Base-by-base conservation (phyloP, 2,888 invertebrate species). In the Clitarchus hookeri region DNA sequence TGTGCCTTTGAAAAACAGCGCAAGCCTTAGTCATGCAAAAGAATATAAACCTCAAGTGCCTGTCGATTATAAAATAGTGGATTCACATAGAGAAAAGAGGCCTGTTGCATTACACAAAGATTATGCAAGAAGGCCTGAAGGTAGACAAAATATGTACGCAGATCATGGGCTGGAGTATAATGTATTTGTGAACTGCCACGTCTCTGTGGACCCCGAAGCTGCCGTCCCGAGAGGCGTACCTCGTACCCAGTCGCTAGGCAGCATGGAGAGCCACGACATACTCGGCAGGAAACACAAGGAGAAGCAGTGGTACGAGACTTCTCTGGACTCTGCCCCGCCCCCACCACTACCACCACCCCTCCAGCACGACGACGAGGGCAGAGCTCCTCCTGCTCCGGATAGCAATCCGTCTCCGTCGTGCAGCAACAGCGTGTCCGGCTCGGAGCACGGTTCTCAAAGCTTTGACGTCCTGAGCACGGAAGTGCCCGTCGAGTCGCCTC, bases 401-500 rank as follows among this genome's bases (percentile, higher is more conserved):
- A 19, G 26, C 13, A n/a, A 79, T 79, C 44, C 19, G 13, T 19
- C 44, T 19, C 82, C 82, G 16, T 44, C 80, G 19, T 23, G 19
- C 16, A n/a, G 36, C 44, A 82, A 82, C 44, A 82, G 44, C 27
- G 6, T 36, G 13, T 36, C 82, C 8, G 82, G 82, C 44, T 36
- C 44, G 19, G 79, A 65, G 23, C 84, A 44, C 16, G 80, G 27
- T 25, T 83, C 83, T n/a, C 54, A 44, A 9, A 48, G 82, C 12
- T 83, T 48, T 12, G 88, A 87, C n/a, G 83, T 85, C 44, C 87
- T 87, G 85, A 89, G 89, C 48, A 88, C 89, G n/a, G 89, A 88
- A 89, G 91, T 95, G 84, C 94, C 95, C 36, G 92, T 95, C 88
- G 96, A 96, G 89, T 96, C 96, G 11, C 96, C 97, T 0, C 96